Percentiles rank a stretch among this genome's conserved stretches.
Conservation (phyloP, 2,113 vertebrate species). For the Muscicapa adusta region DNA sequence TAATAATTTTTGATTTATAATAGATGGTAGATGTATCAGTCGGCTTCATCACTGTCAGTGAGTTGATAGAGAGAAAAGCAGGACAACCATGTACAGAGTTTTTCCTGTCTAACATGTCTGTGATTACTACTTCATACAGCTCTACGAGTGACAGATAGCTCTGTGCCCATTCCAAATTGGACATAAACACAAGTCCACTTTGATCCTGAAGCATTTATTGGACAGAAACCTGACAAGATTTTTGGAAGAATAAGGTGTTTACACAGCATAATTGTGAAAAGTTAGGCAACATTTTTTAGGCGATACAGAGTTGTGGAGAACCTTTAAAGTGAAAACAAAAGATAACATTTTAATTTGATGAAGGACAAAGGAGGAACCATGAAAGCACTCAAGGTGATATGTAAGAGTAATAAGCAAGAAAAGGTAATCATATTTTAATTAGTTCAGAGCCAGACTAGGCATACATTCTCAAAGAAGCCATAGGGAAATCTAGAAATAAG, state of each 20-base stretch:
- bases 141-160: background rate
- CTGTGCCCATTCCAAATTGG: background rate
- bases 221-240: background rate
- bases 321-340: background rate
- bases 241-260: background rate
- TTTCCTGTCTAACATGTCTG: background rate
- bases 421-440: background rate
- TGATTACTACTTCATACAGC: background rate
- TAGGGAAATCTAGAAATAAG: no score
- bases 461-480: background rate
- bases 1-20: background rate
- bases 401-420: background rate
- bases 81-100: fast-evolving
- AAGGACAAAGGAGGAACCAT: background rate
- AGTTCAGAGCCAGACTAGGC: background rate
- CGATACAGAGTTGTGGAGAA: background rate
- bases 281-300: background rate
- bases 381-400: background rate
- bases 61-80: background rate
- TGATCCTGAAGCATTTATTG: background rate
- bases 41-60: background rate
- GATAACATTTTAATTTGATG: background rate
- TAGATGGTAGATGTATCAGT: background rate
- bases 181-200: background rate
- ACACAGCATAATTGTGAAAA: background rate